phyloP scores from a whole-genome alignment of 1,140 invertebrate species.

The Hydropsyche tenuis region DNA sequence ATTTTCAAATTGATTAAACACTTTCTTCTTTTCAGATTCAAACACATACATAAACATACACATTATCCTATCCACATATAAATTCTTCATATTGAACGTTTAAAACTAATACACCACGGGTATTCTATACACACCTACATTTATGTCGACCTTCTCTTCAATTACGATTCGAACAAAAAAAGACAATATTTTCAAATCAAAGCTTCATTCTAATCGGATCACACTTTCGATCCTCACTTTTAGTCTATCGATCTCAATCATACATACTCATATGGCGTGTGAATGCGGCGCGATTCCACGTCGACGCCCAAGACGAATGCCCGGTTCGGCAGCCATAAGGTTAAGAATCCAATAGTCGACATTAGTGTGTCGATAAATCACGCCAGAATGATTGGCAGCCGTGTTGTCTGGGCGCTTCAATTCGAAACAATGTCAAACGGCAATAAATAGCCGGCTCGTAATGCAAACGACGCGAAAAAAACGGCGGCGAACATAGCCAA shows the following conservation, averaged over 20 bases:
- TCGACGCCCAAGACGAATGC: constrained; percentile 39
- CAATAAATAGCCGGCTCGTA: background rate
- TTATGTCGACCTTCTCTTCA: too few relatives aligned
- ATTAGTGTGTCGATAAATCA: constrained; percentile 31
- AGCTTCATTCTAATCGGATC: background rate
- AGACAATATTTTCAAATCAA: too few relatives aligned
- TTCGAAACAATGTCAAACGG: constrained; percentile 27
- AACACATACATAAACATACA: too few relatives aligned
- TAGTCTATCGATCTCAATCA: constrained; percentile 25
- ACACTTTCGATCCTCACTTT: background rate
- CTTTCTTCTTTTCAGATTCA: too few relatives aligned
- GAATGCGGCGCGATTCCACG: background rate
- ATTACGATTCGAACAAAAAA: too few relatives aligned
- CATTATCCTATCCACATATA: too few relatives aligned
- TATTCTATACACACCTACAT: too few relatives aligned
- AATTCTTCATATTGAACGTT: too few relatives aligned
- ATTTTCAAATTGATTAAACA: too few relatives aligned
- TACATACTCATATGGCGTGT: too few relatives aligned
- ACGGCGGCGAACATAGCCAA: background rate
- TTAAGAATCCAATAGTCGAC: constrained; percentile 43
- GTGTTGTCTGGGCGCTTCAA: constrained; percentile 24
- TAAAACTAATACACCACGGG: too few relatives aligned
- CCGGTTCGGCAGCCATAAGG: constrained; percentile 38
- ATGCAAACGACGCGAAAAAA: background rate
- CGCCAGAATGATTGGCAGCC: constrained; percentile 38